phyloP scores from a whole-genome alignment of 2,113 vertebrate species.

The Fregetta grallaria region DNA sequence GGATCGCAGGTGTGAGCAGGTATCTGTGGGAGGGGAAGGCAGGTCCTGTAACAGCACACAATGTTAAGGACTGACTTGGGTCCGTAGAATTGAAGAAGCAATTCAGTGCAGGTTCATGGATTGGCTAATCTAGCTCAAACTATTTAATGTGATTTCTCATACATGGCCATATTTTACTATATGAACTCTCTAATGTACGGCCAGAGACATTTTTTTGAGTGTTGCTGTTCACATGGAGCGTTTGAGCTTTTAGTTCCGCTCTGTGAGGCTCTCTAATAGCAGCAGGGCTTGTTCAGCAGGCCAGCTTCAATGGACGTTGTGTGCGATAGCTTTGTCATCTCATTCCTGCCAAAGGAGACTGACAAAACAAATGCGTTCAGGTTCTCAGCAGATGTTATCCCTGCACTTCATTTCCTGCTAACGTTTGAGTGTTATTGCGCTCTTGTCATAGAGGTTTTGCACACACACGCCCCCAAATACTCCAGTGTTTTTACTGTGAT shows the following conservation, averaged over 20 bases:
- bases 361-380: slow-evolving; percentile 35
- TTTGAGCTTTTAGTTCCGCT: neutral
- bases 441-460: neutral
- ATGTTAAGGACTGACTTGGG: neutral
- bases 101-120: neutral
- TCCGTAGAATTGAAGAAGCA: neutral
- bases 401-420: slow-evolving; percentile 44
- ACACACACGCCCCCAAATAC: neutral
- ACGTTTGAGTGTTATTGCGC: neutral
- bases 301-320: rapidly evolving
- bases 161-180: neutral
- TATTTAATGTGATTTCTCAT: neutral
- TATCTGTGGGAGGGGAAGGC: neutral
- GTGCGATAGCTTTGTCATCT: neutral
- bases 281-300: neutral
- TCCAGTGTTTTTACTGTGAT: neutral
- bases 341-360: neutral
- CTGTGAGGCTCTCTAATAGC: neutral
- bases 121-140: neutral
- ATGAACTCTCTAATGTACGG: neutral
- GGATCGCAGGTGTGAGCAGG: neutral
- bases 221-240: neutral
- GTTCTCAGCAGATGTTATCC: slow-evolving; percentile 43
- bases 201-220: neutral
- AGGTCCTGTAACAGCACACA: neutral